Evolutionary conservation across 2,797 vertebrate species (phyloP).

Genomic region (Merluccius polli): DNA sequence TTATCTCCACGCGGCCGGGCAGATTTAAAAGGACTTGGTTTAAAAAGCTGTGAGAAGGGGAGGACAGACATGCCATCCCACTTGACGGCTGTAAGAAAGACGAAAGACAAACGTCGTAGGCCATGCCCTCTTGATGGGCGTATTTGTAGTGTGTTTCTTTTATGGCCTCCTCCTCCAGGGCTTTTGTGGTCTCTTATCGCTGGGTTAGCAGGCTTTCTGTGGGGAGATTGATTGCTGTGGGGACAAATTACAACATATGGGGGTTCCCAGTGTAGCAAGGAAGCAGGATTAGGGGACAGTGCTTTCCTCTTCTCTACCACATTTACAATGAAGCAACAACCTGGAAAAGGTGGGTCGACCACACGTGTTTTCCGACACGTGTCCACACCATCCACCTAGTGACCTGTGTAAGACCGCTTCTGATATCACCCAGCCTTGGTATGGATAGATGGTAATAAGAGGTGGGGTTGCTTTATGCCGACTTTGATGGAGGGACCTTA

Average conservation of each 20-base stretch:
- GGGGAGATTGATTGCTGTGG: slow-evolving; percentile 28
- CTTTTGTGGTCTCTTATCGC: slow-evolving; percentile 53
- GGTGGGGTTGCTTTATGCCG: no score
- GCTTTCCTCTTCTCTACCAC: neutral
- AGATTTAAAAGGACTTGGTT: neutral
- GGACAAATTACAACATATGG: slow-evolving; percentile 30
- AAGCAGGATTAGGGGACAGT: slow-evolving; percentile 32
- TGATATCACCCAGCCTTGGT: no score
- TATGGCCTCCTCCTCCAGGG: slow-evolving; percentile 7
- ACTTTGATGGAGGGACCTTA: no score
- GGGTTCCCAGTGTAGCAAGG: slow-evolving; percentile 39
- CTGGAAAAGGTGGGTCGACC: neutral
- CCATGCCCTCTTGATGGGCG: slow-evolving; percentile 8
- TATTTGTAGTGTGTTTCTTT: slow-evolving; percentile 16
- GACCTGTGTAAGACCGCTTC: neutral
- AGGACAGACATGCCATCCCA: slow-evolving; percentile 35
- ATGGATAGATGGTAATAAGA: no score
- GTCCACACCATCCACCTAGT: neutral
- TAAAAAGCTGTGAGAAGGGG: slow-evolving; percentile 7
- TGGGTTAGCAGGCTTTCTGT: slow-evolving; percentile 42
- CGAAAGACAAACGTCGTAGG: slow-evolving; percentile 22
- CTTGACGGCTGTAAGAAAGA: slow-evolving; percentile 37
- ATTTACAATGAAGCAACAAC: neutral
- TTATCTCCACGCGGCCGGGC: slow-evolving; percentile 46
- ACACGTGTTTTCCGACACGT: neutral